Conservation (phyloP, 2,888 invertebrate genomes). For the Seira musarum region DNA sequence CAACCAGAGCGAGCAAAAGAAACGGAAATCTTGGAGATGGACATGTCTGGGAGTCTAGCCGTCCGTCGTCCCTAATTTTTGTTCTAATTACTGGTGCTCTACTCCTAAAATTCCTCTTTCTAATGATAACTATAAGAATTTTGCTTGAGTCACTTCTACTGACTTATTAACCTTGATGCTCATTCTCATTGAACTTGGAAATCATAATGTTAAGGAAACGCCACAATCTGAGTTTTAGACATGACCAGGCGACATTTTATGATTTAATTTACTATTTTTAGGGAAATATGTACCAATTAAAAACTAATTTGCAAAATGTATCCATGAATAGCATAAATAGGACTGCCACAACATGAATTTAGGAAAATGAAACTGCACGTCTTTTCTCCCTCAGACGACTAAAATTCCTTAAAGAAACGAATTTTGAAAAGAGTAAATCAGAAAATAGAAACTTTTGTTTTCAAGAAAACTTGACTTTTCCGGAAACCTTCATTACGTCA, state of each 20-base stretch:
- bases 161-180: slow-evolving; percentile 30
- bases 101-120: slow-evolving; percentile 20
- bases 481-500: slow-evolving; percentile 66
- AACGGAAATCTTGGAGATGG: not conserved
- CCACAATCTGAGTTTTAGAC: slow-evolving; percentile 8
- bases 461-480: slow-evolving; percentile 33
- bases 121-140: slow-evolving; percentile 30
- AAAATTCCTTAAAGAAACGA: slow-evolving; percentile 11
- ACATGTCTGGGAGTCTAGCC: slow-evolving; percentile 22
- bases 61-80: slow-evolving; percentile 38
- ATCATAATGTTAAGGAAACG: not conserved
- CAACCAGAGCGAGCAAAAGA: slow-evolving; percentile 19
- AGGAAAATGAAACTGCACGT: too few relatives aligned
- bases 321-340: slow-evolving; percentile 58
- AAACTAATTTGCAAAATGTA: slow-evolving; percentile 46
- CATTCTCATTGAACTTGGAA: not conserved
- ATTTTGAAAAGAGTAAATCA: not conserved
- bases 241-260: slow-evolving; percentile 51
- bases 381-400: too few relatives aligned
- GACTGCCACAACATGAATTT: slow-evolving; percentile 9
- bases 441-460: not conserved
- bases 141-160: slow-evolving; percentile 7
- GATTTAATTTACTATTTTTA: slow-evolving; percentile 59
- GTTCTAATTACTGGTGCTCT: slow-evolving; percentile 41
- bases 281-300: slow-evolving; percentile 16